A percentile compares a stretch with the other conserved stretches of the same genome.
Conservation (phyloP, 2,797 vertebrate species). For the Coracias cyanogaster region DNA sequence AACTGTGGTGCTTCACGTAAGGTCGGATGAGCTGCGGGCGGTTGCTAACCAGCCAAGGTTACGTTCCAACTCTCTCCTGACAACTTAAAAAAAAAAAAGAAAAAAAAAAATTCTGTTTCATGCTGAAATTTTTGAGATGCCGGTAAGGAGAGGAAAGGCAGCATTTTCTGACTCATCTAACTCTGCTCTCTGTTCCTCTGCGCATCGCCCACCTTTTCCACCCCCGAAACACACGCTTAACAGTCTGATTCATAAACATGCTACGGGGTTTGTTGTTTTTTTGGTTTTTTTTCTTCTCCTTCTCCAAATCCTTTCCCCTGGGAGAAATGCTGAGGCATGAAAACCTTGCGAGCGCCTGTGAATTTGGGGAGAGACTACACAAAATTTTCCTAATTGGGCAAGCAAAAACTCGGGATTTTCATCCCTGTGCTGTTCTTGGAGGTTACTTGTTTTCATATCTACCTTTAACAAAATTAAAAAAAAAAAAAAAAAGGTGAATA, state of each 20-base stretch:
- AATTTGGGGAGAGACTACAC: background rate
- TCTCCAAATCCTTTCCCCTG: slow-evolving; percentile 9
- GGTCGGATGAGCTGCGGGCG: background rate
- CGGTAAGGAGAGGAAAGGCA: slow-evolving; percentile 19
- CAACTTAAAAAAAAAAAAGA: background rate
- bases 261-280: background rate
- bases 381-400: background rate
- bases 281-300: background rate
- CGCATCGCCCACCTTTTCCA: slow-evolving; percentile 71
- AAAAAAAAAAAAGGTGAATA: background rate
- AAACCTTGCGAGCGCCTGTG: background rate
- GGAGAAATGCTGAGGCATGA: slow-evolving; percentile 47
- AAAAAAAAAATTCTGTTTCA: background rate
- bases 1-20: background rate
- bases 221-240: slow-evolving; percentile 70
- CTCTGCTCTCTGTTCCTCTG: slow-evolving; percentile 59
- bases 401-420: background rate
- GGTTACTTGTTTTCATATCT: background rate
- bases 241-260: slow-evolving; percentile 73
- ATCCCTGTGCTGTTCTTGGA: rapidly evolving
- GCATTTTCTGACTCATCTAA: slow-evolving; percentile 74
- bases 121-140: slow-evolving; percentile 2
- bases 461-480: background rate
- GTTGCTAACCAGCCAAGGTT: slow-evolving; percentile 29
- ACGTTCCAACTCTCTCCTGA: background rate